These are phyloP conservation scores for Channa striata DNA, from an alignment of 2,797 vertebrate species.

Conservation along the genomic window DNA sequence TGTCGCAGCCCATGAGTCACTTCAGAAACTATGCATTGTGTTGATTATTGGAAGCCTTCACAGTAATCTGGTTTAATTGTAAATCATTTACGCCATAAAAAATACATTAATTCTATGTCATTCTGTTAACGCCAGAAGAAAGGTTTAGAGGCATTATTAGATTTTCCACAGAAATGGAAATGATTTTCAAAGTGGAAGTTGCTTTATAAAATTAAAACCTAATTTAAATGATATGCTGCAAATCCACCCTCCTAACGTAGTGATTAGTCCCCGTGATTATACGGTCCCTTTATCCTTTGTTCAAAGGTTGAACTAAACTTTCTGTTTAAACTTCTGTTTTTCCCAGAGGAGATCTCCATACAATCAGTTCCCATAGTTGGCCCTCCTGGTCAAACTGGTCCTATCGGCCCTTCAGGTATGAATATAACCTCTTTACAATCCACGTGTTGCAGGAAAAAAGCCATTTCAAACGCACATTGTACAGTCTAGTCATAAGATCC, in stretches of 20 bases:
- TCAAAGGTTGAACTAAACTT: not conserved
- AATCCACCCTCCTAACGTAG: not conserved
- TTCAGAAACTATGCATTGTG: not conserved
- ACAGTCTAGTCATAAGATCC: not conserved
- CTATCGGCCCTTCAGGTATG: conserved; percentile 72
- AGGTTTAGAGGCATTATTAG: conserved; percentile 8
- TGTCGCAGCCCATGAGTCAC: conserved; percentile 20
- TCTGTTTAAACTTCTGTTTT: not conserved
- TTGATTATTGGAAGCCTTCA: conserved; percentile 10
- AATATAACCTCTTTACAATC: conserved; percentile 8
- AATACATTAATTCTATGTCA: no score
- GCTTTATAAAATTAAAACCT: not conserved
- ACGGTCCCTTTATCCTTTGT: not conserved
- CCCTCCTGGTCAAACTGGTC: conserved; percentile 71
- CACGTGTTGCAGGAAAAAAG: not conserved
- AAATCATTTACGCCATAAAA: conserved; percentile 15
- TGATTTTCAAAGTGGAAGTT: no score
- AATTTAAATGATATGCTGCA: conserved; percentile 4
- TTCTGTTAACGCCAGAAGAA: no score
- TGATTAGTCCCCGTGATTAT: not conserved
- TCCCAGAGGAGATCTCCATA: conserved; percentile 50
- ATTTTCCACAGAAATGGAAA: not conserved
- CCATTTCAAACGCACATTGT: conserved; percentile 2
- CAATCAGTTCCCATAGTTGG: conserved; percentile 29
- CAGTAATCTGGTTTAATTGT: conserved; percentile 6